Evolutionary conservation across 2,888 invertebrate species (phyloP).

Genomic region (Limnephilus lunatus): DNA sequence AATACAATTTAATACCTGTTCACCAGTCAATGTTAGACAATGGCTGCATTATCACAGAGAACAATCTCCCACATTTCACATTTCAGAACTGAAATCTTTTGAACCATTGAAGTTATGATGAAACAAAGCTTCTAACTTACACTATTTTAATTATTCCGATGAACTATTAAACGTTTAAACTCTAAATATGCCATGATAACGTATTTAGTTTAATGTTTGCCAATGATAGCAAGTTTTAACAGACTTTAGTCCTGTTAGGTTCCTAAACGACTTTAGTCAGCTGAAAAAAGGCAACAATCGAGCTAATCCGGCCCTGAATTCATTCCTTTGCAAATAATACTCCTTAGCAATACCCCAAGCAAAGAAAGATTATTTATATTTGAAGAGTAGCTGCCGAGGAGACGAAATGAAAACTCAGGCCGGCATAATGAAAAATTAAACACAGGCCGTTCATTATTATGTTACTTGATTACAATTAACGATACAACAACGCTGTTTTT

Average conservation of each 20-base stretch:
- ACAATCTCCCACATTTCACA: neutral
- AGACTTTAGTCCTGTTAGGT: too few species aligned
- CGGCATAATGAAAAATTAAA: neutral
- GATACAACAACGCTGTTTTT: too few species aligned
- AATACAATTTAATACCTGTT: neutral
- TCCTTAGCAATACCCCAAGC: neutral
- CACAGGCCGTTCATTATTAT: neutral
- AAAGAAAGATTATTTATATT: neutral
- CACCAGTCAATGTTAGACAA: neutral
- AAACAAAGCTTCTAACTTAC: too few species aligned
- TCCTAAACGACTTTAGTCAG: too few species aligned
- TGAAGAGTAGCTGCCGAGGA: neutral
- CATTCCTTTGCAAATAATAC: slow-evolving; percentile 14
- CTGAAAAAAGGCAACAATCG: neutral
- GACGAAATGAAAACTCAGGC: neutral
- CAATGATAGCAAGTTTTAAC: too few species aligned
- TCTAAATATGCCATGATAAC: too few species aligned
- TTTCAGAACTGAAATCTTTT: neutral
- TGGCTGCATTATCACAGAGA: neutral
- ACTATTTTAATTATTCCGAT: too few species aligned
- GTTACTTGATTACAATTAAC: neutral
- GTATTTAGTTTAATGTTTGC: too few species aligned
- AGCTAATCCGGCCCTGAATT: slow-evolving; percentile 14
- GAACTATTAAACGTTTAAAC: too few species aligned
- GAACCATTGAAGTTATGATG: too few species aligned